A percentile compares a stretch with the other conserved stretches of the same genome.
Conservation (phyloP, 2,888 invertebrate species). For the Drosophila prolongata region DNA sequence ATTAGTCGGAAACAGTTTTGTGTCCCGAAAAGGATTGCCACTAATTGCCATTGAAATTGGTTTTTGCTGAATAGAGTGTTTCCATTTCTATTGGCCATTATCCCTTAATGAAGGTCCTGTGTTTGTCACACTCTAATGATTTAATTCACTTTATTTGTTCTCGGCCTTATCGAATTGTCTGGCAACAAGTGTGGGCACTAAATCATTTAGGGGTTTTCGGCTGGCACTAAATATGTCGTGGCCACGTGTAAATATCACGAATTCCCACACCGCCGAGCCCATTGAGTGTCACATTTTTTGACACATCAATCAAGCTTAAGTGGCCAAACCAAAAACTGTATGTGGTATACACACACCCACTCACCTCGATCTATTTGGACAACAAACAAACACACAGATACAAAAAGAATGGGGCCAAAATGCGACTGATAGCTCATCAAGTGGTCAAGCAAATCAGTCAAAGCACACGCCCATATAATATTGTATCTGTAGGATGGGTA, state of each 20-base stretch:
- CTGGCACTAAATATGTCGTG: slow-evolving; percentile 18
- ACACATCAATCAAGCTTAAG: slow-evolving; percentile 58
- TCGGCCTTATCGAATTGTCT: slow-evolving; percentile 7
- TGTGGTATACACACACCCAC: slow-evolving; percentile 3
- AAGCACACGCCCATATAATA: slow-evolving; percentile 31
- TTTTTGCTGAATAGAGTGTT: slow-evolving; percentile 7
- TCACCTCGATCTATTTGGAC: background rate
- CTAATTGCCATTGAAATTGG: slow-evolving; percentile 23
- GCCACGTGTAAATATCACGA: slow-evolving; percentile 41
- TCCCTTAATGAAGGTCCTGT: slow-evolving; percentile 22
- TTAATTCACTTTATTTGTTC: slow-evolving; percentile 35
- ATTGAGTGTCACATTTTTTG: slow-evolving; percentile 44
- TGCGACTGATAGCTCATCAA: slow-evolving; percentile 31
- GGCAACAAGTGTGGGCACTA: slow-evolving; percentile 29
- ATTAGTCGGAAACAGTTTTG: slow-evolving; percentile 11
- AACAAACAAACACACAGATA: slow-evolving; percentile 7
- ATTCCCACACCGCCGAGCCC: slow-evolving; percentile 19
- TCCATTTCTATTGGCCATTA: slow-evolving; percentile 22
- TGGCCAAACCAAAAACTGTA: slow-evolving; percentile 21
- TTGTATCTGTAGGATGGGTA: slow-evolving; percentile 9
- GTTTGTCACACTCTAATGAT: slow-evolving; percentile 35
- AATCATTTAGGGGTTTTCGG: slow-evolving; percentile 30
- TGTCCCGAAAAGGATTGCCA: slow-evolving; percentile 17
- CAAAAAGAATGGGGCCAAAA: slow-evolving; percentile 6
- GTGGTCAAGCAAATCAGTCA: slow-evolving; percentile 53